Base-by-base conservation (phyloP, 2,797 vertebrate species). In the Sebastes kiyomatsui region DNA sequence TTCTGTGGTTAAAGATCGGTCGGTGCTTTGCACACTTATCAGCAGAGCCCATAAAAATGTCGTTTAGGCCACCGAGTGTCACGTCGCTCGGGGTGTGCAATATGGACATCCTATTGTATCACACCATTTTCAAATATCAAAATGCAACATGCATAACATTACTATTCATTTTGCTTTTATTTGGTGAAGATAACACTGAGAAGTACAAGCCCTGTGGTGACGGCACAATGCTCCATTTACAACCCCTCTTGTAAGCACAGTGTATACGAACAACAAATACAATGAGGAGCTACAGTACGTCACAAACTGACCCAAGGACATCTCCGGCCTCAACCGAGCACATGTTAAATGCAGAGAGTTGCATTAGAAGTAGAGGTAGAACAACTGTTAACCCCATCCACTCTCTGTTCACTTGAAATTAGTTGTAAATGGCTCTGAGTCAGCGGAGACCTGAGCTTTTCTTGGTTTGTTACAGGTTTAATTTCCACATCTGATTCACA, bases 21-120 rank as follows among this genome's bases (percentile, higher is more conserved):
- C 28, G 2, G n/a, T 35, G 72, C 65, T 74, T 71, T 72, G 25
- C 65, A 75, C 78, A 67, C 74, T 81, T 85, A 72, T 77, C 79
- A 67, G 72, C 70, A 38, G 33, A 73, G 70, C 60, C 70, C 77
- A 81, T 80, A 72, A 88, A 88, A 78, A 73, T 75, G 59, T 78
- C 14, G 79, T 77, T 86, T 71, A 74, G 30, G 67, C 76, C 71
- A 28, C 56, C 9, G 23, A 22, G 49, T 68, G 52, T 58, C 62
- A 72, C 54, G 9, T 81, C 49, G 80, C 61, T 65, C 11, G 20
- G 25, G 30, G 58, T 60, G 49, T 72, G 42, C 59, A 69, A 70
- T 77, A 62, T 64, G 67, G 52, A 66, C 33, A 32, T 32, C 28
- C 8, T 42, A 20, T 60, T 23, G 10, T 60, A 68, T 81, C 22